Evolutionary conservation across 1,140 invertebrate genomes (phyloP), one percentile per base, ranked within the genome.

Genomic region (Eupristina koningsbergeri): DNA sequence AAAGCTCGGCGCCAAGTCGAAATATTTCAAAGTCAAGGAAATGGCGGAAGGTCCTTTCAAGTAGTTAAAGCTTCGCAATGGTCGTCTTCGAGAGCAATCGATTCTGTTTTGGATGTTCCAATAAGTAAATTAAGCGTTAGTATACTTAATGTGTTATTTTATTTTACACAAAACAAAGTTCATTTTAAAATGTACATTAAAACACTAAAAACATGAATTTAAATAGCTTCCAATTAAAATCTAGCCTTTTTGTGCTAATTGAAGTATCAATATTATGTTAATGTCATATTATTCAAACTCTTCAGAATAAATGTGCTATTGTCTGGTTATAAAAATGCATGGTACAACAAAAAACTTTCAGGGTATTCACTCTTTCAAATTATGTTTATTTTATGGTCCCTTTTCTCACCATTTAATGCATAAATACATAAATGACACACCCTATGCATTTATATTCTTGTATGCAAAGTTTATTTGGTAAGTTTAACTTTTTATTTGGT

Each of bases 11-110:
- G 86, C 83, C 91, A 93, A 80, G 88, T 93, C 17, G 92, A 93
- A 85, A 89, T 93, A 67, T 93, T 92, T 85, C 91, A 92, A 83
- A 88, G 91, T 61, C 89, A 90, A 80, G 90, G 88, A 41, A 87
- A 87, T 17, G 89, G 91, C 19, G 90, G 90, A 19, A 81, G 87
- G 63, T 90, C 89, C 26, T 85, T 92, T 17, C 92, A 92, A 87
- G 91, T 93, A 11, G 89, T 93, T 13, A 86, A 89, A 82, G 91
- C 91, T 36, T 90, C 89, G 50, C 89, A 91, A 69, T 89, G 88
- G 88, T 88, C 88, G 11, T 89, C 89, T n/a, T 89, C 89, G 15
- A 87, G 86, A 85, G 86, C 88, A 17, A 88, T 86, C 0, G 89
- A 89, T n/a, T 67, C 36, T 11, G 50, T n/a, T 7, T 67, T 87